A percentile compares a stretch with the other conserved stretches of the same genome.
phyloP scores from a whole-genome alignment of 2,888 invertebrate species.

The Coleophora deauratella region DNA sequence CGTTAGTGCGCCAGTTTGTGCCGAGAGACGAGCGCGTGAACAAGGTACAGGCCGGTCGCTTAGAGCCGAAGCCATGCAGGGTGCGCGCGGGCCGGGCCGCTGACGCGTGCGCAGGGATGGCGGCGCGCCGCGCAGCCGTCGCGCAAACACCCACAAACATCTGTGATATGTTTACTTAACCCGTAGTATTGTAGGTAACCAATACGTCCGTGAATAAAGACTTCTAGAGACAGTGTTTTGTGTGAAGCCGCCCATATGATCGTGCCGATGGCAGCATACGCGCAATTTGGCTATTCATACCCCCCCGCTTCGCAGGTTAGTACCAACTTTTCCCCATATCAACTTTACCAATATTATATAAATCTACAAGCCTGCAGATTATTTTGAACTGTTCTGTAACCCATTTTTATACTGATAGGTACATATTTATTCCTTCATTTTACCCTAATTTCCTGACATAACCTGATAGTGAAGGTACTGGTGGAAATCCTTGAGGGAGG shows the following conservation, averaged over 20 bases:
- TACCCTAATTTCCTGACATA: too few species aligned
- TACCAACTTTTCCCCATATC: conserved; percentile 12
- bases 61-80: conserved; percentile 46
- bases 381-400: too few species aligned
- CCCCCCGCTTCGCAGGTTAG: conserved; percentile 94
- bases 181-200: conserved; percentile 44
- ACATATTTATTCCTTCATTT: too few species aligned
- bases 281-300: conserved; percentile 94
- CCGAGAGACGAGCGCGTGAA: conserved; percentile 56
- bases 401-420: too few species aligned
- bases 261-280: conserved; percentile 83
- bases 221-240: conserved; percentile 67
- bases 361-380: too few species aligned
- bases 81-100: conserved; percentile 57
- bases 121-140: conserved; percentile 65
- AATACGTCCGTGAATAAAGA: conserved; percentile 57
- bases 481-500: too few species aligned
- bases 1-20: conserved; percentile 69
- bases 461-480: too few species aligned
- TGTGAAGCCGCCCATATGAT: conserved; percentile 73
- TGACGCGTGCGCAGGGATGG: conserved; percentile 57
- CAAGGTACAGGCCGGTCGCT: conserved; percentile 53
- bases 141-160: conserved; percentile 53
- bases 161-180: conserved; percentile 64
- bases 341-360: too few species aligned